Conservation (phyloP, 2,888 invertebrate species). For the Ennomos fuscantarius region DNA sequence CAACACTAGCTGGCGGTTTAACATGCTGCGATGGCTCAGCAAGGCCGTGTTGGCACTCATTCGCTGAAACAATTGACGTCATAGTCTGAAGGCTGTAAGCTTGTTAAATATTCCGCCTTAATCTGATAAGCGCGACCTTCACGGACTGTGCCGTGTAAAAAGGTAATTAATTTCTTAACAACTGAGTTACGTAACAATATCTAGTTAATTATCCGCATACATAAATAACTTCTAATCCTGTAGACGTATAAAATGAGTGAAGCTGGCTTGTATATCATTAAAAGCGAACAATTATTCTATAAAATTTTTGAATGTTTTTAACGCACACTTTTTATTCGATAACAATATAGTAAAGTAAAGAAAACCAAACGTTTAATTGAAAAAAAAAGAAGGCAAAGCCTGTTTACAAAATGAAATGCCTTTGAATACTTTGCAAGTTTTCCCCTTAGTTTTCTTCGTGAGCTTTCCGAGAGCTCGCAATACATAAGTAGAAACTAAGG, state of each 20-base stretch:
- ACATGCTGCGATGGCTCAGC: slow-evolving; percentile 53
- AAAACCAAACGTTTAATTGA: not conserved
- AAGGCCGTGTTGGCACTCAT: slow-evolving; percentile 70
- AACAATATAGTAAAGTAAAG: not conserved
- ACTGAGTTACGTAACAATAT: slow-evolving; percentile 31
- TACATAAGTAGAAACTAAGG: slow-evolving; percentile 27
- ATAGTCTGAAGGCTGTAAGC: slow-evolving; percentile 67
- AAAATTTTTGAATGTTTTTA: too few species aligned
- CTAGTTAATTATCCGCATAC: slow-evolving; percentile 17
- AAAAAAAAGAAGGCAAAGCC: slow-evolving; percentile 39
- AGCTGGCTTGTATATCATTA: too few species aligned
- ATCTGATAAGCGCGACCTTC: slow-evolving; percentile 62
- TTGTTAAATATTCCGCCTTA: slow-evolving; percentile 66
- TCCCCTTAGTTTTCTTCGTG: slow-evolving; percentile 48
- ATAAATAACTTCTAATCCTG: not conserved
- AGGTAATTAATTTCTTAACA: slow-evolving; percentile 39
- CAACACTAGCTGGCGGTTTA: slow-evolving; percentile 46
- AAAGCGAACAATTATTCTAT: too few species aligned
- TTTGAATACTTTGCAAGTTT: slow-evolving; percentile 56
- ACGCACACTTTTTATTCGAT: too few species aligned
- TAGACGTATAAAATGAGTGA: not conserved
- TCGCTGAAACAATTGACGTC: slow-evolving; percentile 83
- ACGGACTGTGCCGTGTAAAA: slow-evolving; percentile 43
- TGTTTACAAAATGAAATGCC: slow-evolving; percentile 50
- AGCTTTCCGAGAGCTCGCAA: slow-evolving; percentile 43